Percentiles rank a stretch among this genome's conserved stretches.
Conservation (phyloP, 2,888 invertebrate genomes). For the Protophormia terraenovae region DNA sequence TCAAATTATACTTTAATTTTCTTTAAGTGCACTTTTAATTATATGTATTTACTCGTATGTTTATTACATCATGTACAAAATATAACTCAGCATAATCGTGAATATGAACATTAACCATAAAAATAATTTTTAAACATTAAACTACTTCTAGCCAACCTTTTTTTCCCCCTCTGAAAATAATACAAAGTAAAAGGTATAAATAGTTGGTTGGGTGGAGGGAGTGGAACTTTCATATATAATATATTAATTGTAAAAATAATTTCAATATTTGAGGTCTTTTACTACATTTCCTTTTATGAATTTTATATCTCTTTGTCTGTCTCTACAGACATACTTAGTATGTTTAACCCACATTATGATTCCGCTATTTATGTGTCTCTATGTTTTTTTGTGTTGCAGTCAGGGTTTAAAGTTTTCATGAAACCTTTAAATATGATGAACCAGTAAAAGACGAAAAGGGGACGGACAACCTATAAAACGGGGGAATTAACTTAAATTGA, state of each 20-base stretch:
- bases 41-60: not conserved
- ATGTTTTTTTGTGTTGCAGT: not conserved
- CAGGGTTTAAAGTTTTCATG: not conserved
- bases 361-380: not conserved
- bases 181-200: not conserved
- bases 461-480: not conserved
- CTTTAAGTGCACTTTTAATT: not conserved
- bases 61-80: not conserved
- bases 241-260: conserved; percentile 28
- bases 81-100: not conserved
- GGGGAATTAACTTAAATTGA: conserved; percentile 55
- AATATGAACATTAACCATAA: conserved; percentile 30
- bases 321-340: not conserved
- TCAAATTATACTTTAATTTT: not conserved
- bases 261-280: not conserved
- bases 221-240: not conserved
- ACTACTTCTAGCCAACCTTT: not conserved
- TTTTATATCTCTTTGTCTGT: not conserved
- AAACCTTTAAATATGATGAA: conserved; percentile 9
- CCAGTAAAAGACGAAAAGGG: not conserved
- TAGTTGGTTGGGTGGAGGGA: not conserved
- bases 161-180: not conserved
- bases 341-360: conserved; percentile 33
- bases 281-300: not conserved
- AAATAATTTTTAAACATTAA: conserved; percentile 10